Conservation (phyloP, 2,797 vertebrate genomes). For the Danio jaintianensis region DNA sequence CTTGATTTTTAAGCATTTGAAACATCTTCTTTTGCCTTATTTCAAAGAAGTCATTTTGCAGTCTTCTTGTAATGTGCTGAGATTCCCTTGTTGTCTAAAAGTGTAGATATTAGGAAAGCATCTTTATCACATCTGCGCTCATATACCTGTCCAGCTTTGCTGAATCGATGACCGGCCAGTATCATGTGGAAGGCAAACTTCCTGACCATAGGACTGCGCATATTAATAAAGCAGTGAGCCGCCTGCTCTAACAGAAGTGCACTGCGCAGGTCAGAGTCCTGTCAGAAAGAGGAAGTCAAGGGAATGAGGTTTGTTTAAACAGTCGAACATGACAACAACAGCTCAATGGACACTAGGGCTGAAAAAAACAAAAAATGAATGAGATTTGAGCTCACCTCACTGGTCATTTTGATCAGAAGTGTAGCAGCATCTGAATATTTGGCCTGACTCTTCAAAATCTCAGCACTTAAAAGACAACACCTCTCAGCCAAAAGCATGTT, state of each 20-base stretch:
- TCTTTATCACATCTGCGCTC: slow-evolving; percentile 29
- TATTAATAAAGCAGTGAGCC: slow-evolving; percentile 97
- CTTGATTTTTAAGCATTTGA: not conserved
- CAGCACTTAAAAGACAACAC: slow-evolving; percentile 93
- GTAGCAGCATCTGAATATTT: slow-evolving; percentile 96
- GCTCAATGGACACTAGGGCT: not conserved
- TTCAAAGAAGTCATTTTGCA: not conserved
- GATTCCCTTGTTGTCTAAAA: too few species aligned
- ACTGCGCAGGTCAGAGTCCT: slow-evolving; percentile 97
- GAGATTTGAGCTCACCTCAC: slow-evolving; percentile 83
- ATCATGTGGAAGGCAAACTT: slow-evolving; percentile 99
- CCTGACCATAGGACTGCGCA: slow-evolving; percentile 96
- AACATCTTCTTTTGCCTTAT: not conserved
- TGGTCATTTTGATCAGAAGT: slow-evolving; percentile 96
- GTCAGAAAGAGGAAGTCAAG: not conserved
- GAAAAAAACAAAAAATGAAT: too few species aligned
- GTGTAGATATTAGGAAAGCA: not conserved
- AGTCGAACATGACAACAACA: not conserved
- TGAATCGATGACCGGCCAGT: slow-evolving; percentile 94
- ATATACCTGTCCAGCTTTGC: slow-evolving; percentile 96
- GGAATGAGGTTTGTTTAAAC: not conserved
- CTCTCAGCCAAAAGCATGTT: slow-evolving; percentile 96
- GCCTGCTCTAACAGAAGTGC: slow-evolving; percentile 96
- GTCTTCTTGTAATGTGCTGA: not conserved
- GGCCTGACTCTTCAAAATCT: slow-evolving; percentile 95